A percentile compares a stretch with the other conserved stretches of the same genome.
Conservation (phyloP, 2,888 invertebrate species). For the Drosophila lacicola region DNA sequence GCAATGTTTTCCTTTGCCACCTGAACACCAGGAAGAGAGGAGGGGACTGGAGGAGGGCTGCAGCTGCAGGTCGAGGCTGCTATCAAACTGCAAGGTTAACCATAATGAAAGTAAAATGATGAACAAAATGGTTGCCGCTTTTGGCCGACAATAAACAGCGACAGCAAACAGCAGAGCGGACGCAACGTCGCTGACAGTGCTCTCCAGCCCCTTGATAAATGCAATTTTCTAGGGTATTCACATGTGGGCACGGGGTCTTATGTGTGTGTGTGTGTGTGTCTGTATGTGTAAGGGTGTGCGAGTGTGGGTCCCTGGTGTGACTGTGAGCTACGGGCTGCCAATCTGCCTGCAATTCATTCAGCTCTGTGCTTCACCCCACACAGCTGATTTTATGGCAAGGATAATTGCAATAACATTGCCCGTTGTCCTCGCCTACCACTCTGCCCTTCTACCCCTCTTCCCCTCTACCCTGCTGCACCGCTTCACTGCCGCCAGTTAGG, state of each 20-base stretch:
- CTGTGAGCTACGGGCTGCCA: constrained; percentile 8
- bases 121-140: constrained; percentile 64
- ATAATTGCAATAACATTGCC: constrained; percentile 59
- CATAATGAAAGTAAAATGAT: constrained; percentile 81
- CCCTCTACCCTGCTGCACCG: no score
- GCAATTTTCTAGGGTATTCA: constrained; percentile 32
- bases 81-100: constrained; percentile 78
- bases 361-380: constrained; percentile 8
- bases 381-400: constrained; percentile 32
- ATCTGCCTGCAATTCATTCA: constrained; percentile 27
- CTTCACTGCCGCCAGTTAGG: background rate
- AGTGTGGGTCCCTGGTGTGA: background rate
- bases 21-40: background rate
- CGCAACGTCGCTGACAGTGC: background rate
- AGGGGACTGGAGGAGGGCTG: background rate
- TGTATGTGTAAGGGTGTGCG: background rate
- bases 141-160: constrained; percentile 38
- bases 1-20: constrained; percentile 34
- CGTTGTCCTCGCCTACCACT: constrained; percentile 4
- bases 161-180: background rate
- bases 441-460: background rate
- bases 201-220: constrained; percentile 29
- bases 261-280: constrained; percentile 4
- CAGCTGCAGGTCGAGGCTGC: constrained; percentile 30
- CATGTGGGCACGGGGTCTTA: background rate